These are phyloP conservation scores for Drosophila teissieri DNA, from an alignment of 1,140 invertebrate genomes.

Conservation along the genomic window DNA sequence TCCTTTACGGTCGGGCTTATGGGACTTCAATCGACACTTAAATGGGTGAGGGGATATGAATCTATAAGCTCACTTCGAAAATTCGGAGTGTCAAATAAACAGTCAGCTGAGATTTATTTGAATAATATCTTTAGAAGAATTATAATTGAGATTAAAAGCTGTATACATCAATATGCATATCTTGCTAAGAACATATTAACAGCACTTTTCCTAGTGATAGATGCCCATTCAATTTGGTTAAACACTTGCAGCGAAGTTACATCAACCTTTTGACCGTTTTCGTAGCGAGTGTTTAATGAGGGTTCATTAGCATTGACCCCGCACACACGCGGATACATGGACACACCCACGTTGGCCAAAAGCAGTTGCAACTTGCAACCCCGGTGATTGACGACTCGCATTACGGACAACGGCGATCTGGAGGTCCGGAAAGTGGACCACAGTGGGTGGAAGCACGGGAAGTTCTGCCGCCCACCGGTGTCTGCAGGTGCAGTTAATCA, in stretches of 20 bases:
- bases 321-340: slow-evolving; percentile 2
- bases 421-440: neutral
- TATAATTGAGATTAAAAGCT: too few species aligned
- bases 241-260: slow-evolving; percentile 10
- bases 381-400: slow-evolving; percentile 83
- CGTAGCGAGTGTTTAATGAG: slow-evolving; percentile 65
- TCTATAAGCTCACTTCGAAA: neutral
- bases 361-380: slow-evolving; percentile 85
- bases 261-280: slow-evolving; percentile 45
- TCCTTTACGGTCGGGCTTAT: slow-evolving; percentile 23
- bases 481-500: slow-evolving; percentile 75
- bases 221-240: slow-evolving; percentile 12
- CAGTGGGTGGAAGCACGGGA: neutral
- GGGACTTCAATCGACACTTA: slow-evolving; percentile 32
- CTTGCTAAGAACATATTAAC: neutral
- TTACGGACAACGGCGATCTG: slow-evolving; percentile 39
- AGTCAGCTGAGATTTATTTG: neutral
- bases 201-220: neutral
- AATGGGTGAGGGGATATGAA: neutral
- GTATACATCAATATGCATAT: neutral
- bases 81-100: neutral
- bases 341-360: slow-evolving; percentile 12
- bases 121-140: neutral
- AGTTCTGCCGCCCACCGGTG: slow-evolving; percentile 25
- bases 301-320: slow-evolving; percentile 69